Base-by-base conservation (phyloP, 2,797 vertebrate genomes). In the Chloroceryle amazona region DNA sequence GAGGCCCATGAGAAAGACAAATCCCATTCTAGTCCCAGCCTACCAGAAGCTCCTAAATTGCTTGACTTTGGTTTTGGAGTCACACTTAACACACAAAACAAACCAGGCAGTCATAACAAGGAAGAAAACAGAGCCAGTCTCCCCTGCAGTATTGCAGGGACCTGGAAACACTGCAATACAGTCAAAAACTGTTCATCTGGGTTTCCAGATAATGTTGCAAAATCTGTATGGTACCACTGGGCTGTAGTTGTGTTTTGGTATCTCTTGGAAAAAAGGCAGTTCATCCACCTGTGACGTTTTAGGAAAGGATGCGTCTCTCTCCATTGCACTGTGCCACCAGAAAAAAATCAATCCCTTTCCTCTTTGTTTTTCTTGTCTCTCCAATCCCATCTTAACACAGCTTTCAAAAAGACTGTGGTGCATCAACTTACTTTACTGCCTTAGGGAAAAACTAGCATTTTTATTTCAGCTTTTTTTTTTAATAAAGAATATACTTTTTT, bases 1-100 rank as follows among this genome's bases (percentile, higher is more conserved):
- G 5, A 42, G 90, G 58, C 91, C 81, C 72, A 81, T 9, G 12
- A 78, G 57, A 92, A 94, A 87, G 58, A 26, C 70, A 88, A 85
- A 80, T 49, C 6, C 33, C 1, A 13, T 81, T 57, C 61, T 62
- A 57, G 55, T 13, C 12, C 18, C 61, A 65, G 54, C 35, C 49
- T n/a, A 83, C 13, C 31, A 95, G 61, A 85, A 95, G 68, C 23
- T 66, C 82, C 41, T 22, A 78, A 52, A 66, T 86, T 84, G 60
- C 65, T 93, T 78, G 29, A 7, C 10, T 94, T 95, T 58, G 28
- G 47, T 33, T 96, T 72, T 54, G 10, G 7, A 54, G 35, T 72
- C n/a, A 81, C 21, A 29, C 25, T 84, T 72, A 73, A 6, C 9
- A 86, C 85, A 90, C 15, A 54, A 58, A 44, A 52, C 12, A 68